Conservation (phyloP, 1,140 invertebrate genomes). For the Gonatopus flavifemur region DNA sequence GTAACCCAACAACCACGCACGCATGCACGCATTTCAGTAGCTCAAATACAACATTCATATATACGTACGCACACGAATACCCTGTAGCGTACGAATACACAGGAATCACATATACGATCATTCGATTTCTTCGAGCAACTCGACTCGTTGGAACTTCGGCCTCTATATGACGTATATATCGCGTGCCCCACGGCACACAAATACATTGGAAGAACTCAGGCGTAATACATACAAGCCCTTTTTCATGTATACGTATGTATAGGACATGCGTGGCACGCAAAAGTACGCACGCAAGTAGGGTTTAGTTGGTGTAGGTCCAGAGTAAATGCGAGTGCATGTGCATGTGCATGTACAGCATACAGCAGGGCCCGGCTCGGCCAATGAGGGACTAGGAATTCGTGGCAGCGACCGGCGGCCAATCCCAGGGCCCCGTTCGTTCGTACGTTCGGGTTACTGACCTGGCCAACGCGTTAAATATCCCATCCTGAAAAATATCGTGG, state of each 20-base stretch:
- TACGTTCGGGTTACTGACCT: conserved; percentile 51
- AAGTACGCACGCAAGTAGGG: conserved; percentile 25
- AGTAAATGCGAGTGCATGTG: background rate
- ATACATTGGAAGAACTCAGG: conserved; percentile 17
- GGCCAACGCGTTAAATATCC: conserved; percentile 58
- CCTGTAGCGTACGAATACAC: too few relatives aligned
- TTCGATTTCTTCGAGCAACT: conserved; percentile 14
- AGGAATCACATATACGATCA: too few relatives aligned
- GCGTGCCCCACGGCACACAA: conserved; percentile 30
- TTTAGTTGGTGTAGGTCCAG: conserved; percentile 58
- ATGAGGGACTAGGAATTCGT: conserved; percentile 53
- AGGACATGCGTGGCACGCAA: conserved; percentile 18
- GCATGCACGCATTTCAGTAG: too few relatives aligned
- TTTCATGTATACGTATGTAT: conserved; percentile 15
- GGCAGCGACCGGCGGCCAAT: conserved; percentile 52
- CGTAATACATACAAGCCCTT: too few relatives aligned
- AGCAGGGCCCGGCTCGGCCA: conserved; percentile 55
- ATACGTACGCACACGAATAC: too few relatives aligned
- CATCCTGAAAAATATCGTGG: conserved; percentile 57
- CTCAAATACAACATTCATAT: too few relatives aligned
- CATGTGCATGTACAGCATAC: too few relatives aligned
- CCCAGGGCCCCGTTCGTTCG: conserved; percentile 41
- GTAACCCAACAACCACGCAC: too few relatives aligned
- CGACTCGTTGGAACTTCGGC: conserved; percentile 18
- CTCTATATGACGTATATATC: conserved; percentile 33